Percentiles rank a stretch among this genome's conserved stretches.
These are phyloP conservation scores for Prosapia bicincta DNA, from an alignment of 2,888 invertebrate genomes.

Conservation along the genomic window DNA sequence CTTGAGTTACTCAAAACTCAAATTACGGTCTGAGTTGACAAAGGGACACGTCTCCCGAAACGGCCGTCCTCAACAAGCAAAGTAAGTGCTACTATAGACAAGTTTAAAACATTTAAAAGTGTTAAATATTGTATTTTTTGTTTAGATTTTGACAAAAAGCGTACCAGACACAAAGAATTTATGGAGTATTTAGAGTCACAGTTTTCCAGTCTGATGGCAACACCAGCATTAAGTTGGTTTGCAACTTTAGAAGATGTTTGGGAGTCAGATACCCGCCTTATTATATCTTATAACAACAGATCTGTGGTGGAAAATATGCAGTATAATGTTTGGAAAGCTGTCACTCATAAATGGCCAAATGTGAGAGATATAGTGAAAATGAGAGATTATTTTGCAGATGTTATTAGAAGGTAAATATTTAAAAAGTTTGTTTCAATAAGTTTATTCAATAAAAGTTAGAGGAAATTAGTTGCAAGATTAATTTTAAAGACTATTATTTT, in stretches of 20 bases:
- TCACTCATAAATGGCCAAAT: constrained; percentile 65
- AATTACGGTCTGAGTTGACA: too few relatives aligned
- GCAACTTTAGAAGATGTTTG: constrained; percentile 51
- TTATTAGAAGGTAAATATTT: constrained; percentile 20
- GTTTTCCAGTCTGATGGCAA: constrained; percentile 45
- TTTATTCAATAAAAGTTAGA: too few relatives aligned
- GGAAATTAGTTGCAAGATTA: too few relatives aligned
- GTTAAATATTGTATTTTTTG: too few relatives aligned
- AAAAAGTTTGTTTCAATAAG: too few relatives aligned
- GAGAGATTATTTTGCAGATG: constrained; percentile 11
- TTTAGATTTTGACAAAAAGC: constrained; percentile 8
- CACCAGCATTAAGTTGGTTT: constrained; percentile 48
- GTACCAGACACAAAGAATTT: constrained; percentile 45
- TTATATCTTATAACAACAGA: constrained; percentile 52
- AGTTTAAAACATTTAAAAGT: too few relatives aligned
- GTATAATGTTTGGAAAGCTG: constrained; percentile 52
- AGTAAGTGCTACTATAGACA: too few relatives aligned
- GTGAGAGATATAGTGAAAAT: constrained; percentile 48
- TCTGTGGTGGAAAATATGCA: constrained; percentile 41
- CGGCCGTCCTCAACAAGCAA: too few relatives aligned
- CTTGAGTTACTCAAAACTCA: too few relatives aligned
- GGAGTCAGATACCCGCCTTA: constrained; percentile 50
- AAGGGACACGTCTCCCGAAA: too few relatives aligned
- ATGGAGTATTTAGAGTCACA: constrained; percentile 44
- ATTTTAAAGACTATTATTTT: too few relatives aligned